Evolutionary conservation across 1,140 invertebrate genomes (phyloP).

Genomic region (Bombus superbus): DNA sequence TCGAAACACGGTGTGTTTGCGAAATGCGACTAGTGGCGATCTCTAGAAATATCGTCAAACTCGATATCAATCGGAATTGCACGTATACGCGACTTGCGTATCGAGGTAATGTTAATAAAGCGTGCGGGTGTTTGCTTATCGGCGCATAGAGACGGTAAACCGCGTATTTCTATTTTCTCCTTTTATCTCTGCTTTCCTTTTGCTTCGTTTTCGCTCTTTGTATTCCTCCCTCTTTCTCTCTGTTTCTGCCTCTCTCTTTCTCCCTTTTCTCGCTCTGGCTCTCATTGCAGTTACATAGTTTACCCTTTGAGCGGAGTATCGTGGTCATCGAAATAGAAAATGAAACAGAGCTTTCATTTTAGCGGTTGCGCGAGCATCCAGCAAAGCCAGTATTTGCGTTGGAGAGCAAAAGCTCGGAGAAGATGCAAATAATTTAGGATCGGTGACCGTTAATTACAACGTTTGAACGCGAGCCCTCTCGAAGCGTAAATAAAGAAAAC

Average conservation of each 20-base stretch:
- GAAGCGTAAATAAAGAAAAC: not conserved
- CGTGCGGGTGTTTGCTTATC: constrained; percentile 9
- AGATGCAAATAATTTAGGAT: not conserved
- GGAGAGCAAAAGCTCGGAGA: not conserved
- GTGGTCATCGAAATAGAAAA: constrained; percentile 6
- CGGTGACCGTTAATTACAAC: not conserved
- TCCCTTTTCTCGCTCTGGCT: not conserved
- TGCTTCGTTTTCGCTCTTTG: not conserved
- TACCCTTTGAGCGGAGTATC: not conserved
- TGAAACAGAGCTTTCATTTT: not conserved
- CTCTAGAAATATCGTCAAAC: constrained; percentile 11
- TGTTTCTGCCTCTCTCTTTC: not conserved
- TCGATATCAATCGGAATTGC: constrained; percentile 32
- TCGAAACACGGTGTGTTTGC: constrained; percentile 14
- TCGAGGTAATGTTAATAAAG: constrained; percentile 59
- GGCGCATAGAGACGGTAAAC: not conserved
- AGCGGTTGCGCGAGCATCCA: not conserved
- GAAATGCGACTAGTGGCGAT: constrained; percentile 13
- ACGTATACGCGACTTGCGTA: constrained; percentile 8
- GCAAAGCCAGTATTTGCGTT: not conserved
- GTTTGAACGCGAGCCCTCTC: not conserved
- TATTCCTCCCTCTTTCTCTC: not conserved
- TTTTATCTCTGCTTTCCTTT: not conserved
- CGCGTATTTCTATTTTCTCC: not conserved
- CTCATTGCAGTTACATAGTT: not conserved